Base-by-base conservation (phyloP, 2,797 vertebrate species). In the Pitangus sulphuratus region DNA sequence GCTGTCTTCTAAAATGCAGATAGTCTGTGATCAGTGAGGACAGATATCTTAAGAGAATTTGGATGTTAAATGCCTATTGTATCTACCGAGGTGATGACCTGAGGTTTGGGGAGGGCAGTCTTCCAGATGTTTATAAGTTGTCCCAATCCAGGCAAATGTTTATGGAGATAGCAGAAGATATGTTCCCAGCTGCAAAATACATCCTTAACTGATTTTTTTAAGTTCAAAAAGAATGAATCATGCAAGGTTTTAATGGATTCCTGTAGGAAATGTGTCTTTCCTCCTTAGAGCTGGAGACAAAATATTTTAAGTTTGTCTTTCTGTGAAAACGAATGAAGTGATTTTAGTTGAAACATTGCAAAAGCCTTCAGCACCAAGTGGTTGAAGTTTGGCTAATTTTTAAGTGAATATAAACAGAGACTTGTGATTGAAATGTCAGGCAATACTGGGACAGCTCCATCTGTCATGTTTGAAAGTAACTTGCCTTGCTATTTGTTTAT, bases 381-480 rank as follows among this genome's bases (percentile, higher is more conserved):
- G 60, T 44, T 86, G 47, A 90, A 86, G 16, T 86, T 81, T 86
- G 70, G 44, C 54, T 76, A 37, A 47, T 75, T 90, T 80, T 70
- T 54, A 50, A 88, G 72, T 53, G 17, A 65, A 21, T 61, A 39
- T 80, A 84, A 84, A 76, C 31, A 89, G 66, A 26, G 45, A 57
- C 65, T 86, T 89, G 75, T 71, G 82, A 93, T 74, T 79, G 66
- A 93, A 83, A 85, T 82, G 50, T 90, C 86, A 86, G 37, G 30
- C 76, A 83, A 33, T 42, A 31, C 30, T 68, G 60, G 80, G 85
- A 74, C 18, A 30, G 58, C 48, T 95, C 54, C 37, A 21, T 88
- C 62, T 76, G 37, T 92, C 75, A 39, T 69, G 39, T 54, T 61
- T 66, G 77, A 91, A 45, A 90, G 35, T 75, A 75, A 50, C 17